phyloP scores from a whole-genome alignment of 2,113 vertebrate species.

The Neodon shergylaensis region DNA sequence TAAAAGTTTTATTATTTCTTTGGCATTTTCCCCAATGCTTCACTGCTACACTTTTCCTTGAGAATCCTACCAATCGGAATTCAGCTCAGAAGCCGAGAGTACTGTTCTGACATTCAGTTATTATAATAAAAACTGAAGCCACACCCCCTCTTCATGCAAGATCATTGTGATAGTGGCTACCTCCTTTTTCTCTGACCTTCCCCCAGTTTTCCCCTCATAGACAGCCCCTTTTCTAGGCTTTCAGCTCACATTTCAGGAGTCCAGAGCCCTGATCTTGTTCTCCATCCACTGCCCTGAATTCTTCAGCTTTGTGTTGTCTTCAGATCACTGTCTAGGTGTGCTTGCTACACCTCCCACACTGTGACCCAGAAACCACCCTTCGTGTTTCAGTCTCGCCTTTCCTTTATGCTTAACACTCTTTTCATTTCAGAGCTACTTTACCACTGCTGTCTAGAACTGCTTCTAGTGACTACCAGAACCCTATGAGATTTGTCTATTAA shows the following conservation, averaged over 20 bases:
- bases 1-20: neutral
- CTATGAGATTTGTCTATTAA: too few relatives aligned
- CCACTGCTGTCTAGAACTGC: neutral
- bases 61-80: constrained; percentile 6
- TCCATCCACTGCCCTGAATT: neutral
- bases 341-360: neutral
- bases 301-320: neutral
- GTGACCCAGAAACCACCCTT: neutral
- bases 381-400: neutral
- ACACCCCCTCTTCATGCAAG: neutral
- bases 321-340: neutral
- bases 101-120: neutral
- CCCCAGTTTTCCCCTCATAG: neutral
- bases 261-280: neutral
- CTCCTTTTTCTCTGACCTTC: neutral
- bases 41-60: neutral
- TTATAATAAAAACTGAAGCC: neutral
- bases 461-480: neutral
- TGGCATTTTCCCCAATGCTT: neutral
- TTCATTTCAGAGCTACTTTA: neutral
- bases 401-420: neutral
- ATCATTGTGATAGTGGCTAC: neutral
- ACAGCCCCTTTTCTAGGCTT: neutral
- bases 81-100: neutral
- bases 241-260: neutral